These are phyloP conservation scores for Myrmecophaga tridactyla DNA, from an alignment of 2,113 vertebrate species.

Conservation along the genomic window DNA sequence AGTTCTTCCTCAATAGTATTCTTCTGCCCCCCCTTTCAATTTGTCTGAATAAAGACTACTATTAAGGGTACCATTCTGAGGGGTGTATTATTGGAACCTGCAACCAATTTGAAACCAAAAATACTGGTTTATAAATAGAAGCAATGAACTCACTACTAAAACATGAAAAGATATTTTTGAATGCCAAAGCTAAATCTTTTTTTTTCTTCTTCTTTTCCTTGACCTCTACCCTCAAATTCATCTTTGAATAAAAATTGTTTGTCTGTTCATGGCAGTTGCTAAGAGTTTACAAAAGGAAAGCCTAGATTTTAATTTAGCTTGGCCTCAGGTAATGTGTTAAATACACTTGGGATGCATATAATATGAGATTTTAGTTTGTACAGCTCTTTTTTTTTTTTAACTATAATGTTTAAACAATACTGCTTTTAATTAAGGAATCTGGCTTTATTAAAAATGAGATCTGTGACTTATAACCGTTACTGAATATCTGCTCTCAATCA, in stretches of 20 bases:
- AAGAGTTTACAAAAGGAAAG: constrained; percentile 77
- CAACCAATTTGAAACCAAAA: constrained; percentile 55
- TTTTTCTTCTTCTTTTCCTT: constrained; percentile 52
- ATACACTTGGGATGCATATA: constrained; percentile 78
- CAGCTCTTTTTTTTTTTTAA: constrained; percentile 63
- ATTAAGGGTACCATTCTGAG: not conserved
- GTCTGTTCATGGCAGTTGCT: constrained; percentile 68
- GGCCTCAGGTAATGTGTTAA: constrained; percentile 80
- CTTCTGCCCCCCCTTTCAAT: not conserved
- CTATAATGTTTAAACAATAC: constrained; percentile 80
- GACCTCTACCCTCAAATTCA: constrained; percentile 72
- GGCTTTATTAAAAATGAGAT: constrained; percentile 83
- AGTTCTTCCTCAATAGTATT: not conserved
- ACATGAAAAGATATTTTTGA: constrained; percentile 74
- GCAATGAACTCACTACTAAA: constrained; percentile 61
- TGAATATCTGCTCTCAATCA: constrained; percentile 85
- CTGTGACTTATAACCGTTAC: constrained; percentile 79
- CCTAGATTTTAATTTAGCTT: constrained; percentile 79
- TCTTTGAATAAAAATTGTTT: constrained; percentile 72
- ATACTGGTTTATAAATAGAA: constrained; percentile 60
- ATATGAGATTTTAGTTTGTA: constrained; percentile 74
- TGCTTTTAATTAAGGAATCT: constrained; percentile 86
- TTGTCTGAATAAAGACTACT: constrained; percentile 42
- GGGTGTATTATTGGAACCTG: constrained; percentile 57
- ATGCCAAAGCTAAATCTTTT: constrained; percentile 57